phyloP scores from a whole-genome alignment of 2,888 invertebrate genomes.

The Ectemnius cavifrons region DNA sequence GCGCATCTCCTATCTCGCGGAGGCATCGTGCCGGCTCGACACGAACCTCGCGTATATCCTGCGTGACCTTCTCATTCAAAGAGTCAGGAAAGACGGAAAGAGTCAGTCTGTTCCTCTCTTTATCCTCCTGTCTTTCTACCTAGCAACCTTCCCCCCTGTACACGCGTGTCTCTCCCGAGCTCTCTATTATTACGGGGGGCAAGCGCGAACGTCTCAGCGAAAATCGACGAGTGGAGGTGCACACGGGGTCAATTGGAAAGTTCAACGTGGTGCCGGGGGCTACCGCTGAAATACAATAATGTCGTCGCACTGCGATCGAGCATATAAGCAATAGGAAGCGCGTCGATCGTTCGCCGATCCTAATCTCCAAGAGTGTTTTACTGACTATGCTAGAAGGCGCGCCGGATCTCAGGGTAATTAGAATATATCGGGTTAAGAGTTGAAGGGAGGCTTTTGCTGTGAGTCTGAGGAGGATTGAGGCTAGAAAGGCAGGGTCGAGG shows the following conservation, averaged over 20 bases:
- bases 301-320: neutral
- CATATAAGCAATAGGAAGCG: neutral
- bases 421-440: neutral
- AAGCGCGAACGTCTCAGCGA: conserved; percentile 14
- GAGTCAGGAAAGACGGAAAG: neutral
- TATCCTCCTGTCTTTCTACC: neutral
- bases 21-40: conserved; percentile 32
- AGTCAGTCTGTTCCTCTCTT: neutral
- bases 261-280: conserved; percentile 12
- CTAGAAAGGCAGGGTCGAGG: neutral
- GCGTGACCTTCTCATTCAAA: conserved; percentile 24
- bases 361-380: neutral
- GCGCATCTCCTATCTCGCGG: conserved; percentile 18
- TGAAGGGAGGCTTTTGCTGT: neutral
- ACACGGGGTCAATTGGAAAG: conserved; percentile 25
- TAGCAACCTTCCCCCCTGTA: neutral
- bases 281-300: conserved; percentile 1
- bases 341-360: neutral
- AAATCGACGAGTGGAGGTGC: conserved; percentile 7
- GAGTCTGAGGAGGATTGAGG: neutral
- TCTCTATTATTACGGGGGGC: no score
- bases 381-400: neutral
- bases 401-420: neutral
- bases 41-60: conserved; percentile 22
- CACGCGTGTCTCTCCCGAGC: no score